These are phyloP conservation scores for Drosophila melanica DNA, from an alignment of 1,140 invertebrate species.

Conservation along the genomic window DNA sequence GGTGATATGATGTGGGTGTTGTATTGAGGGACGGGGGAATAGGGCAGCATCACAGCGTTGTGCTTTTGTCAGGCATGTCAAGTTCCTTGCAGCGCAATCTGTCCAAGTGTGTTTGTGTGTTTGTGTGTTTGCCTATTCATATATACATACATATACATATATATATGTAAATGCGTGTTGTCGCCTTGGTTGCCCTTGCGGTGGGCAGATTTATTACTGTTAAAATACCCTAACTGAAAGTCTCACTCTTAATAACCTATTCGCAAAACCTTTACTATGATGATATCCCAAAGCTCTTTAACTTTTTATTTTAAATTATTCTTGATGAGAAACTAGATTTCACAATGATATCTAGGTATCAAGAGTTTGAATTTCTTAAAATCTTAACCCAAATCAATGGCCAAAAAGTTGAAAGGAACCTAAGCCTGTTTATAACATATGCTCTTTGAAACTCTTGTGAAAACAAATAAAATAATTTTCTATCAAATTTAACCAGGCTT, in stretches of 20 bases:
- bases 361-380: too few species aligned
- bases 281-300: too few species aligned
- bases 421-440: too few species aligned
- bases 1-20: background rate
- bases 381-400: too few species aligned
- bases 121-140: slow-evolving; percentile 3
- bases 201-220: slow-evolving; percentile 46
- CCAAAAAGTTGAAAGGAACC: too few species aligned
- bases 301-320: too few species aligned
- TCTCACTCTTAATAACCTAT: background rate
- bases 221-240: slow-evolving; percentile 23
- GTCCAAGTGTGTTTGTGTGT: slow-evolving; percentile 10
- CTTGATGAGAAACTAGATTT: too few species aligned
- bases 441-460: too few species aligned
- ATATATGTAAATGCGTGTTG: slow-evolving; percentile 31
- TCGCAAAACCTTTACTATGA: background rate
- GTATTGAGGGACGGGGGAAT: background rate
- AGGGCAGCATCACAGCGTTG: slow-evolving; percentile 35
- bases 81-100: slow-evolving; percentile 25
- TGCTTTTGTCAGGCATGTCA: slow-evolving; percentile 61
- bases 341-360: too few species aligned
- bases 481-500: too few species aligned
- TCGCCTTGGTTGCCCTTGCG: slow-evolving; percentile 46
- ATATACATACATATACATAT: slow-evolving; percentile 17
- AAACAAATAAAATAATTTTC: too few species aligned